These are phyloP conservation scores for Toxonevra muliebris DNA, from an alignment of 2,888 invertebrate species.

Conservation along the genomic window DNA sequence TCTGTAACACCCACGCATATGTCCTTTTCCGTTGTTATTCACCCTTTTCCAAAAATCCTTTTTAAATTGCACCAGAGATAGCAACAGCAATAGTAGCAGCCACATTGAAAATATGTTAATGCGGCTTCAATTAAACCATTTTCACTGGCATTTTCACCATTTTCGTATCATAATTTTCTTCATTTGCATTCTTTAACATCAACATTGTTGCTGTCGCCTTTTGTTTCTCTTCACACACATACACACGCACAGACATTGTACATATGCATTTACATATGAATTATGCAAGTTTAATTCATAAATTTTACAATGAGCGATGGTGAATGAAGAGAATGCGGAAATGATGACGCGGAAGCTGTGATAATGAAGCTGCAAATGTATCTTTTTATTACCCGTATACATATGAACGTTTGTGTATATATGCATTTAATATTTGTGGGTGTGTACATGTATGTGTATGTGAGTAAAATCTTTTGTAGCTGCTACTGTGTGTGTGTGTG, in stretches of 20 bases:
- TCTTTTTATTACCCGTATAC: slow-evolving; percentile 9
- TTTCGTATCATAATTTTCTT: background rate
- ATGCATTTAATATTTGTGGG: too few relatives aligned
- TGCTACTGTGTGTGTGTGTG: too few relatives aligned
- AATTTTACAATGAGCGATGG: slow-evolving; percentile 2
- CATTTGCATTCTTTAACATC: slow-evolving; percentile 45
- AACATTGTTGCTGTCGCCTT: slow-evolving; percentile 49
- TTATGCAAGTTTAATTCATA: slow-evolving; percentile 47
- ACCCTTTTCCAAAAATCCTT: background rate
- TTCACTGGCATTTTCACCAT: slow-evolving; percentile 35
- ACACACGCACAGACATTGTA: background rate
- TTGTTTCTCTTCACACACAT: slow-evolving; percentile 52
- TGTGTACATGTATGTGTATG: slow-evolving; percentile 7
- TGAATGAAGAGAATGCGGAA: slow-evolving; percentile 44
- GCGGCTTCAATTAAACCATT: slow-evolving; percentile 57
- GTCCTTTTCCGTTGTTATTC: background rate
- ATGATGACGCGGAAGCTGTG: slow-evolving; percentile 60
- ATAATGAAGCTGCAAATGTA: slow-evolving; percentile 56
- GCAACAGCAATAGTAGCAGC: too few relatives aligned
- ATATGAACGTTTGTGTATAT: too few relatives aligned
- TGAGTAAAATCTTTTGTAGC: slow-evolving; percentile 5
- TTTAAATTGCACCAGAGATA: too few relatives aligned
- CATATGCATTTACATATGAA: slow-evolving; percentile 43
- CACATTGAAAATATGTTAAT: slow-evolving; percentile 53
- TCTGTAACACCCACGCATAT: too few relatives aligned